Percentiles rank a stretch among this genome's conserved stretches.
phyloP scores from a whole-genome alignment of 2,888 invertebrate genomes.

The Apodemia zela region DNA sequence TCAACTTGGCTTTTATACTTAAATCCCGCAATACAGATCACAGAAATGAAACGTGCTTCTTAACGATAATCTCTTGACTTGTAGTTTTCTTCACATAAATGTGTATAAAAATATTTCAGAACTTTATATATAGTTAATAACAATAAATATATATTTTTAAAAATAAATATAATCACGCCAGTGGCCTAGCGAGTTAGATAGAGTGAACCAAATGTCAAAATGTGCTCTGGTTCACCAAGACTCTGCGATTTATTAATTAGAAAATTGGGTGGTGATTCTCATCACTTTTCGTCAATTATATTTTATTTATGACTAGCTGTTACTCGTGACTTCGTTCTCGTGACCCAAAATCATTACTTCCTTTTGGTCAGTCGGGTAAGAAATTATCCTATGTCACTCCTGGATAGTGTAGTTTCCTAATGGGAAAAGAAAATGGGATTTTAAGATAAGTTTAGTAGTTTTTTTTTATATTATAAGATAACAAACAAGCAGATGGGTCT shows the following conservation, averaged over 20 bases:
- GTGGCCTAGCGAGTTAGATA: background rate
- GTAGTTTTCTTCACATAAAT: background rate
- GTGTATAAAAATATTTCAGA: background rate
- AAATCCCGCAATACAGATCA: conserved; percentile 32
- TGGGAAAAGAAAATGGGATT: too few relatives aligned
- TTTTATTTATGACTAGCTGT: too few relatives aligned
- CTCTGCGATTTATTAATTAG: background rate
- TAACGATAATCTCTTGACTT: conserved; percentile 20
- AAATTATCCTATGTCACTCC: too few relatives aligned
- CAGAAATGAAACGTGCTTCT: conserved; percentile 57
- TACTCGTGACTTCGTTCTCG: too few relatives aligned
- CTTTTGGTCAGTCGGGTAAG: too few relatives aligned
- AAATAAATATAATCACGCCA: background rate
- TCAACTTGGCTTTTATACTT: conserved; percentile 56
- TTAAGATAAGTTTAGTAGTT: too few relatives aligned
- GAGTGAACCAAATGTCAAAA: background rate
- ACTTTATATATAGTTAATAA: background rate
- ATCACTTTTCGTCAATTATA: too few relatives aligned
- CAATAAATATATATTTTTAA: background rate
- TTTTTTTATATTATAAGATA: too few relatives aligned
- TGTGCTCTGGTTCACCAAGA: background rate
- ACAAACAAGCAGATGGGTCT: too few relatives aligned
- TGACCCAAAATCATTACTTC: too few relatives aligned
- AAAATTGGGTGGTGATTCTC: background rate
- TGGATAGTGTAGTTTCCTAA: too few relatives aligned